Conservation (phyloP, 2,113 vertebrate species). For the Charina bottae region DNA sequence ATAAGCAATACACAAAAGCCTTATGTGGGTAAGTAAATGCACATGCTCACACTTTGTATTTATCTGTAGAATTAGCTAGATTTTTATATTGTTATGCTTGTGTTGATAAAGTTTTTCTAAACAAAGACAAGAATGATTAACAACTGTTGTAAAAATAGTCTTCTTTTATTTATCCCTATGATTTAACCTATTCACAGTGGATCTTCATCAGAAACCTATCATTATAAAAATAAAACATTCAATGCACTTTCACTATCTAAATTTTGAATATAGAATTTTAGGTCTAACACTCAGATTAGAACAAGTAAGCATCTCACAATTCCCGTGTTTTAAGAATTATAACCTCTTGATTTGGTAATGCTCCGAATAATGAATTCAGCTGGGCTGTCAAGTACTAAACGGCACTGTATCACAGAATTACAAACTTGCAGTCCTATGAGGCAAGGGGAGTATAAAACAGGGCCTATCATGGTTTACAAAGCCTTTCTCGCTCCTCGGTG, state of each 20-base stretch:
- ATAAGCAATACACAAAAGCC: neutral
- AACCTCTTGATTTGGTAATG: neutral
- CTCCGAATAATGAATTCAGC: neutral
- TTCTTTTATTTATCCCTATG: slow-evolving; percentile 40
- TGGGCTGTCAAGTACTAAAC: neutral
- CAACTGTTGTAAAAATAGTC: slow-evolving; percentile 48
- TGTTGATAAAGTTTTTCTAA: slow-evolving; percentile 53
- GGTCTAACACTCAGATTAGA: neutral
- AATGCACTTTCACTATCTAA: neutral
- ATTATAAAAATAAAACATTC: neutral
- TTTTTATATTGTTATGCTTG: slow-evolving; percentile 64
- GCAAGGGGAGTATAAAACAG: too few species aligned
- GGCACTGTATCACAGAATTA: neutral
- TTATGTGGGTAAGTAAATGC: neutral
- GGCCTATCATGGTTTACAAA: neutral
- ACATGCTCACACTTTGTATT: slow-evolving; percentile 24
- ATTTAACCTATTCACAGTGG: slow-evolving; percentile 1
- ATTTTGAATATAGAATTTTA: neutral
- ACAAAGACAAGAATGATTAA: slow-evolving; percentile 59
- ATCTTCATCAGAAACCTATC: neutral
- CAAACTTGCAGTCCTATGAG: neutral
- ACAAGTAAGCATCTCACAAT: neutral
- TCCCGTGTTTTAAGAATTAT: neutral
- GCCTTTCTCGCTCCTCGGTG: neutral
- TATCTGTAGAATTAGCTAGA: slow-evolving; percentile 64